Conservation (phyloP, 1,140 invertebrate species). For the Scaptomyza montana region DNA sequence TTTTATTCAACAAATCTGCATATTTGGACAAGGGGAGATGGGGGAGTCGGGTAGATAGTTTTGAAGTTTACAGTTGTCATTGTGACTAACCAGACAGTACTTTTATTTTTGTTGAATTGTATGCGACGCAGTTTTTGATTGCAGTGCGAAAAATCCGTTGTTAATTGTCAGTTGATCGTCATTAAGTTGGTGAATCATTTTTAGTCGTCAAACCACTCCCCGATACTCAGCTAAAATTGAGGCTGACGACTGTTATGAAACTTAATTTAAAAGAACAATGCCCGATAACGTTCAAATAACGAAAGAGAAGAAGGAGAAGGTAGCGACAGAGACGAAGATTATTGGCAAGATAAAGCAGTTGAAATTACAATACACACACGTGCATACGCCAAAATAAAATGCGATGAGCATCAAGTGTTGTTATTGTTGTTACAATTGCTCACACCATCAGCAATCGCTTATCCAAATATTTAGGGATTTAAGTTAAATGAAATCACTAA, state of each 20-base stretch:
- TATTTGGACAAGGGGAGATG: not conserved
- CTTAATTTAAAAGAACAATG: conserved; percentile 40
- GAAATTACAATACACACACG: conserved; percentile 4
- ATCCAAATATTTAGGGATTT: no score
- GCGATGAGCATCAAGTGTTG: conserved; percentile 10
- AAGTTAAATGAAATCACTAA: no score
- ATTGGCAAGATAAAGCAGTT: not conserved
- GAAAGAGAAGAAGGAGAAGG: not conserved
- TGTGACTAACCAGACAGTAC: conserved; percentile 15
- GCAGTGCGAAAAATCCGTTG: conserved; percentile 48
- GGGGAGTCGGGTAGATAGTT: not conserved
- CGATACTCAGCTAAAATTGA: conserved; percentile 34
- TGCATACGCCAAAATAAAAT: conserved; percentile 9
- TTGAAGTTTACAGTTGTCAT: not conserved
- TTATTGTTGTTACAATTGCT: conserved; percentile 7
- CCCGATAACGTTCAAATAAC: conserved; percentile 25
- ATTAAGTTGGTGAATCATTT: conserved; percentile 62
- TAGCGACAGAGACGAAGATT: not conserved
- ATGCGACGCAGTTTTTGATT: conserved; percentile 46
- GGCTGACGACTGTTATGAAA: conserved; percentile 45
- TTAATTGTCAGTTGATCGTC: conserved; percentile 62
- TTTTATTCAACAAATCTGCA: no score
- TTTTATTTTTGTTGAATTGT: conserved; percentile 6
- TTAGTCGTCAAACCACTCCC: conserved; percentile 40
- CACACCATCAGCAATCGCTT: not conserved